phyloP scores from a whole-genome alignment of 2,113 vertebrate species.

The Phyllopteryx taeniolatus region DNA sequence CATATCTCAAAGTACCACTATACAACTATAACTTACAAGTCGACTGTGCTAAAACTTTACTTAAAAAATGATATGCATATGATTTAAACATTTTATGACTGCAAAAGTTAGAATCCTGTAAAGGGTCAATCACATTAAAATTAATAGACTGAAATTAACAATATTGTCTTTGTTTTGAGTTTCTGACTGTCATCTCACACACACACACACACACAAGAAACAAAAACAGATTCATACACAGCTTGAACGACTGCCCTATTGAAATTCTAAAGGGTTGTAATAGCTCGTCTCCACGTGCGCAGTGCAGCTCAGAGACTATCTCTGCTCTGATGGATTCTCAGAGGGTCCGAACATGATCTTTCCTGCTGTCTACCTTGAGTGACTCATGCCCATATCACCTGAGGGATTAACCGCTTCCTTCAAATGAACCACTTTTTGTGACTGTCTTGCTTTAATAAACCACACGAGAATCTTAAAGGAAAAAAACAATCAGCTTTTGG shows the following conservation, averaged over 20 bases:
- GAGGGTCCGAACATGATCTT: slow-evolving; percentile 31
- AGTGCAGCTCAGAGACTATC: slow-evolving; percentile 17
- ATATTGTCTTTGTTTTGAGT: no score
- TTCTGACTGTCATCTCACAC: background rate
- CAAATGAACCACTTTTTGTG: slow-evolving; percentile 61
- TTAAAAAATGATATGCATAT: no score
- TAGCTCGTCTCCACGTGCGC: slow-evolving; percentile 27
- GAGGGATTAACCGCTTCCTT: slow-evolving; percentile 66
- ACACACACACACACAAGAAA: background rate
- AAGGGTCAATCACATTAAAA: no score
- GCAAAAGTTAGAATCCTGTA: no score
- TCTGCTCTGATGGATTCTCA: slow-evolving; percentile 27
- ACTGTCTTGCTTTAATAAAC: slow-evolving; percentile 62
- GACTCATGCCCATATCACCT: slow-evolving; percentile 64
- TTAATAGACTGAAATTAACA: no score
- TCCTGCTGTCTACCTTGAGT: slow-evolving; percentile 48
- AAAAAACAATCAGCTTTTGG: background rate
- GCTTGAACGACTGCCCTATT: slow-evolving; percentile 24
- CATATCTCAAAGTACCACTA: no score
- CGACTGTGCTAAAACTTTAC: no score
- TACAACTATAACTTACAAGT: no score
- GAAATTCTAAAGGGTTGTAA: slow-evolving; percentile 39
- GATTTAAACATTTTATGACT: no score
- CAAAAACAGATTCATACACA: slow-evolving; percentile 10
- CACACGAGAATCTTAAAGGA: background rate